Evolutionary conservation across 2,113 vertebrate genomes (phyloP).

Genomic region (Athene cunicularia): DNA sequence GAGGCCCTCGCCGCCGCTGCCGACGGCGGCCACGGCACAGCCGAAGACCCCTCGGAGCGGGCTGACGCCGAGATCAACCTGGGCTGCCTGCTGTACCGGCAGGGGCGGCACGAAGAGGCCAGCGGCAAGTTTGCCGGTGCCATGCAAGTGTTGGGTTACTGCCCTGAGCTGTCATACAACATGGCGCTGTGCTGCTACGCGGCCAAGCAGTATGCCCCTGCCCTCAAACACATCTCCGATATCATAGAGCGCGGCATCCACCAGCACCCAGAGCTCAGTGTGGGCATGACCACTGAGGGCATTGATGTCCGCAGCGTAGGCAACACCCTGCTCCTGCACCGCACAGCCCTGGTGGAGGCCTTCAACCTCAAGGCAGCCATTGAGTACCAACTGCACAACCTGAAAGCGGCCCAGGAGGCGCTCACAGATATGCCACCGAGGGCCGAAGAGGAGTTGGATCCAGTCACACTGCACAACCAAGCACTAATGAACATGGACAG

Average conservation of each 20-base stretch:
- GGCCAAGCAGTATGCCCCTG: constrained; percentile 82
- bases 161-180: constrained; percentile 90
- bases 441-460: constrained; percentile 92
- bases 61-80: constrained; percentile 85
- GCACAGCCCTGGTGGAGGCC: constrained; percentile 91
- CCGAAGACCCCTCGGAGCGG: constrained; percentile 67
- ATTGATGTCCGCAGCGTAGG: constrained; percentile 93
- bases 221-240: constrained; percentile 86
- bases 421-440: constrained; percentile 94
- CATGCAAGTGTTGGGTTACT: constrained; percentile 88
- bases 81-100: constrained; percentile 91
- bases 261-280: constrained; percentile 92
- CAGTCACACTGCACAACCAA: constrained; percentile 95
- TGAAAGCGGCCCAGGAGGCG: constrained; percentile 85
- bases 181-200: constrained; percentile 89
- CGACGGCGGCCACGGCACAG: background rate
- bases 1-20: constrained; percentile 74
- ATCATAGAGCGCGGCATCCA: constrained; percentile 90
- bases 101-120: constrained; percentile 90
- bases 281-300: constrained; percentile 92
- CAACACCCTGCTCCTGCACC: constrained; percentile 91
- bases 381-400: constrained; percentile 89
- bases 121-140: constrained; percentile 85
- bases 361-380: constrained; percentile 97
- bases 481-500: constrained; percentile 93